Percentiles rank a stretch among this genome's conserved stretches.
Conservation (phyloP, 2,113 vertebrate species). For the Solea solea region DNA sequence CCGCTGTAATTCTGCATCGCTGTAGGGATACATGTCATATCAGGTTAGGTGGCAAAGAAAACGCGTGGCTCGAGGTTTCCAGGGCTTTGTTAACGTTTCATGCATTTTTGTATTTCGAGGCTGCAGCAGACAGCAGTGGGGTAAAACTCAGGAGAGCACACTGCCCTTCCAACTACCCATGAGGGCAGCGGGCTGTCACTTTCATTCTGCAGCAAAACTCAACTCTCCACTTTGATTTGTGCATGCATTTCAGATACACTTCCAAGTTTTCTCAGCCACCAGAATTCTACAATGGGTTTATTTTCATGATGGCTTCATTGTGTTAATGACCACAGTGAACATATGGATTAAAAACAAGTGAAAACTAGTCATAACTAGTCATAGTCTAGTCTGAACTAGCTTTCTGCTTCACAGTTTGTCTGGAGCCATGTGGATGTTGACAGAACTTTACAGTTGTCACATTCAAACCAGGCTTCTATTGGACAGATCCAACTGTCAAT, state of each 20-base stretch:
- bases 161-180: slow-evolving; percentile 56
- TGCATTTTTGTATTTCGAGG: slow-evolving; percentile 44
- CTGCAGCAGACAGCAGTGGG: slow-evolving; percentile 51
- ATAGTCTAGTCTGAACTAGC: no score
- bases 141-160: slow-evolving; percentile 51
- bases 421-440: no score
- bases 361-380: no score
- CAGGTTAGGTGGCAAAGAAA: slow-evolving; percentile 65
- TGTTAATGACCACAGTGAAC: not conserved
- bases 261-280: slow-evolving; percentile 11
- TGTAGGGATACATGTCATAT: slow-evolving; percentile 75
- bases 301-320: not conserved
- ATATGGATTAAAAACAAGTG: no score
- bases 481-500: no score
- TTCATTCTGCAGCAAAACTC: slow-evolving; percentile 53
- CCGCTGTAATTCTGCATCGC: slow-evolving; percentile 68
- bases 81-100: slow-evolving; percentile 61
- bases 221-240: slow-evolving; percentile 45
- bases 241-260: slow-evolving; percentile 46
- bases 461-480: no score
- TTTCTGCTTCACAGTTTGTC: no score
- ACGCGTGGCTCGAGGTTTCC: slow-evolving; percentile 58
- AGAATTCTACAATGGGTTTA: slow-evolving; percentile 8
- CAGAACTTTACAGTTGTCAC: no score
- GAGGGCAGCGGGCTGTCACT: slow-evolving; percentile 59